phyloP scores from a whole-genome alignment of 1,140 invertebrate genomes.

The Brachystomella parvula region DNA sequence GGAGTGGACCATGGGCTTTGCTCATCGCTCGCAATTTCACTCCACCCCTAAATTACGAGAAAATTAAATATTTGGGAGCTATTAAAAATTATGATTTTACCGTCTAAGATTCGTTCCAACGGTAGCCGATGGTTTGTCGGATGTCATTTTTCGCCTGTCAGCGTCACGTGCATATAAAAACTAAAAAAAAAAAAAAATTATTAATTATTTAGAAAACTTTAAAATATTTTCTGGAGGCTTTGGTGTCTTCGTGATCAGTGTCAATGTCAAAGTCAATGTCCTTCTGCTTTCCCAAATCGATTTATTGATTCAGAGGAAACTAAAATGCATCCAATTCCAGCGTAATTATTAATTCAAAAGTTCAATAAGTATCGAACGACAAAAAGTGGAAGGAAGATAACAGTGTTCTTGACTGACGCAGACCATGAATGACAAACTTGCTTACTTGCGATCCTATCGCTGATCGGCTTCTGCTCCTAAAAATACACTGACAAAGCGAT shows the following conservation, averaged over 20 bases:
- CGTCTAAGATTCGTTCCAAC: slow-evolving; percentile 3
- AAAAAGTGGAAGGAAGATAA: no score
- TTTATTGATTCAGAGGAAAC: not conserved
- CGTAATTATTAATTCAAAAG: no score
- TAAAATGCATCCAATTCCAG: no score
- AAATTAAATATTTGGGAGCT: slow-evolving; percentile 2
- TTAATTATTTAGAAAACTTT: not conserved
- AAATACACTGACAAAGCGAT: no score
- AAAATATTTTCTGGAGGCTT: not conserved
- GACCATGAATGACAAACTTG: no score
- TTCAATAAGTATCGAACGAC: no score
- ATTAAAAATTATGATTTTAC: not conserved
- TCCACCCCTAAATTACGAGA: slow-evolving; percentile 45
- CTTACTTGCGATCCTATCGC: no score
- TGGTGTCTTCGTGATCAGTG: not conserved
- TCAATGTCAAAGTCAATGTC: not conserved
- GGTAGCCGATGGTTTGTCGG: slow-evolving; percentile 16
- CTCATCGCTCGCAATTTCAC: slow-evolving; percentile 48
- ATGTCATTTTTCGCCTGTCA: not conserved
- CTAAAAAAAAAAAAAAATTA: not conserved
- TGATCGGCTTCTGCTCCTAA: no score
- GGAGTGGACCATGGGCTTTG: slow-evolving; percentile 48
- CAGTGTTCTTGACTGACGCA: no score
- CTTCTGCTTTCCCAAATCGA: not conserved
- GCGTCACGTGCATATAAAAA: not conserved